Conservation (phyloP, 2,797 vertebrate genomes). For the Diceros bicornis region DNA sequence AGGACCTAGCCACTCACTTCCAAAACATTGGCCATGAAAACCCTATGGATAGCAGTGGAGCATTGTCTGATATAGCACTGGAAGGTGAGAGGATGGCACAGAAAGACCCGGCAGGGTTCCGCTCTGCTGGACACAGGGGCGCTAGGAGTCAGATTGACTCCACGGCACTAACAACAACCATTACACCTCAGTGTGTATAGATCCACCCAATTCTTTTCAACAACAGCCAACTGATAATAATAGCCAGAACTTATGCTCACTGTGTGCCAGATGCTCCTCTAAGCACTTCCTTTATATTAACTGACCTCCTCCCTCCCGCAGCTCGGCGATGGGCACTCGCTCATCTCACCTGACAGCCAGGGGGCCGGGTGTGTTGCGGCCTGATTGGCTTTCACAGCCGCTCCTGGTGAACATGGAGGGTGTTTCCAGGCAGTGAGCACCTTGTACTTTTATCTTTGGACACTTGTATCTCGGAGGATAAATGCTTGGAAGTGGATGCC, state of each 20-base stretch:
- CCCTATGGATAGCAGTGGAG: too few species aligned
- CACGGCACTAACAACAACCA: too few species aligned
- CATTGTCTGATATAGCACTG: too few species aligned
- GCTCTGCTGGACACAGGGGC: too few species aligned
- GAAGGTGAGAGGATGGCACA: too few species aligned
- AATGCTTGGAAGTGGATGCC: background rate
- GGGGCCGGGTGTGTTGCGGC: background rate
- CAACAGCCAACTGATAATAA: background rate
- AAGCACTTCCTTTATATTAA: background rate
- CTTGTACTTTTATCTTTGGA: background rate
- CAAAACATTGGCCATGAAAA: too few species aligned
- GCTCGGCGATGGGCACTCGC: background rate
- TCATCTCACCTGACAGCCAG: background rate
- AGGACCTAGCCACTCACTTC: too few species aligned
- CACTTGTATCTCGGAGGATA: background rate
- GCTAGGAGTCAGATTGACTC: too few species aligned
- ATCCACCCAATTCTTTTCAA: constrained; percentile 5
- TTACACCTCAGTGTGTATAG: background rate
- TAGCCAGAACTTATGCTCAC: background rate
- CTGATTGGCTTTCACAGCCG: background rate
- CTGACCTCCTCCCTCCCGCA: background rate
- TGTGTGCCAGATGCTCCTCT: background rate
- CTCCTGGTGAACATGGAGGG: background rate
- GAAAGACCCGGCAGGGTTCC: too few species aligned
- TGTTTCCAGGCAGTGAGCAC: background rate